A percentile compares a stretch with the other conserved stretches of the same genome.
Evolutionary conservation across 2,888 invertebrate genomes (phyloP).

Genomic region (Epistrophe grossulariae): DNA sequence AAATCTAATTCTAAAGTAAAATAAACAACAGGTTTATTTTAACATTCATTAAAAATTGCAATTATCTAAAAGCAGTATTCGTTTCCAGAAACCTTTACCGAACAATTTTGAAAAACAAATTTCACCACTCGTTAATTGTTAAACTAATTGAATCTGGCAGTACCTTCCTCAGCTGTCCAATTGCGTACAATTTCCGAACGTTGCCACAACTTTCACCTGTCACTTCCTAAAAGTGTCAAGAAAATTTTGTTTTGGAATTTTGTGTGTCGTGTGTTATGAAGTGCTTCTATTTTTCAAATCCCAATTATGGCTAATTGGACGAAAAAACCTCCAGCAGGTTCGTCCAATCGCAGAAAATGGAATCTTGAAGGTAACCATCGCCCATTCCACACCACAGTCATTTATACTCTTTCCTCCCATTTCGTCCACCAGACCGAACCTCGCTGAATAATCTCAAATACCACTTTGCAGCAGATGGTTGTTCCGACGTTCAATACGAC

Average conservation of each 20-base stretch:
- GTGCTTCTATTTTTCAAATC: slow-evolving; percentile 39
- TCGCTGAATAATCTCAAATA: slow-evolving; percentile 84
- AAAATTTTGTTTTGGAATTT: slow-evolving; percentile 63
- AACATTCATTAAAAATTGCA: no score
- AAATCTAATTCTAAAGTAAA: no score
- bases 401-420: slow-evolving; percentile 39
- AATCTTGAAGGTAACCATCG: slow-evolving; percentile 82
- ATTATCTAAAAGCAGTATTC: no score
- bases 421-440: slow-evolving; percentile 80
- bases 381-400: neutral
- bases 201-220: neutral
- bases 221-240: slow-evolving; percentile 10
- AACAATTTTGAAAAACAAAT: no score
- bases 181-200: no score
- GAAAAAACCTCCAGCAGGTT: slow-evolving; percentile 81
- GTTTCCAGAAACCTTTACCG: no score
- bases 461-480: slow-evolving; percentile 94
- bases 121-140: no score
- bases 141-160: no score
- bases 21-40: no score
- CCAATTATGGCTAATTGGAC: slow-evolving; percentile 83
- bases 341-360: slow-evolving; percentile 82
- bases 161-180: no score
- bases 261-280: slow-evolving; percentile 63
- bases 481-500: slow-evolving; percentile 94